Evolutionary conservation across 2,113 vertebrate genomes (phyloP).

Genomic region (Anolis carolinensis): DNA sequence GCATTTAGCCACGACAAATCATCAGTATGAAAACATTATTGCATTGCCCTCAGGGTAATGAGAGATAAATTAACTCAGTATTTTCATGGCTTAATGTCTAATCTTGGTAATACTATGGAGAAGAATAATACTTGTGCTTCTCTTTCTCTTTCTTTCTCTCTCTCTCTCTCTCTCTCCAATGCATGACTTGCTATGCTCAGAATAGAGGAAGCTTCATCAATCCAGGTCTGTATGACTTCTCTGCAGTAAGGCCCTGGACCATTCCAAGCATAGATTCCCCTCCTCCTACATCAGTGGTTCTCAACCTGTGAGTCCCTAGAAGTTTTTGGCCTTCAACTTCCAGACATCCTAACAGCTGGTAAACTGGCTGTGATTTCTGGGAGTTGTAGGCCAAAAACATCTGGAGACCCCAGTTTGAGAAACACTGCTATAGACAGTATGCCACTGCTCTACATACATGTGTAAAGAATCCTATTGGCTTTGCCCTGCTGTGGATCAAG

Average conservation of each 20-base stretch:
- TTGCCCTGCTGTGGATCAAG: too few species aligned
- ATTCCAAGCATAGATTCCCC: too few species aligned
- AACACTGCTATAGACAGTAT: too few species aligned
- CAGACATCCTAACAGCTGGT: too few species aligned
- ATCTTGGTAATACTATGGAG: not conserved
- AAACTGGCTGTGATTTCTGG: too few species aligned
- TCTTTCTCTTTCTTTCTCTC: not conserved
- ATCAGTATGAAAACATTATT: not conserved
- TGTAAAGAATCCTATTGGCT: too few species aligned
- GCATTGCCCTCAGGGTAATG: not conserved
- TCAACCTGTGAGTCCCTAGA: too few species aligned
- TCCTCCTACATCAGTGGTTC: rapidly evolving
- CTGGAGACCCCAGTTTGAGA: too few species aligned
- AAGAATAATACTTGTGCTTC: not conserved
- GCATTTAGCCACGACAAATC: not conserved
- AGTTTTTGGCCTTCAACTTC: too few species aligned
- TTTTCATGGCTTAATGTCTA: not conserved
- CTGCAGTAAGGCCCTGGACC: not conserved
- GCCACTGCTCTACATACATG: too few species aligned
- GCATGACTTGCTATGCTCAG: not conserved
- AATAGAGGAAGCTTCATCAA: not conserved
- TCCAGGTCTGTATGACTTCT: not conserved
- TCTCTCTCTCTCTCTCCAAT: not conserved
- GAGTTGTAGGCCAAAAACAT: too few species aligned
- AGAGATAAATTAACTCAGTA: not conserved